A percentile compares a stretch with the other conserved stretches of the same genome.
Evolutionary conservation across 2,888 invertebrate genomes (phyloP).

Genomic region (Taphrorychus bicolor): DNA sequence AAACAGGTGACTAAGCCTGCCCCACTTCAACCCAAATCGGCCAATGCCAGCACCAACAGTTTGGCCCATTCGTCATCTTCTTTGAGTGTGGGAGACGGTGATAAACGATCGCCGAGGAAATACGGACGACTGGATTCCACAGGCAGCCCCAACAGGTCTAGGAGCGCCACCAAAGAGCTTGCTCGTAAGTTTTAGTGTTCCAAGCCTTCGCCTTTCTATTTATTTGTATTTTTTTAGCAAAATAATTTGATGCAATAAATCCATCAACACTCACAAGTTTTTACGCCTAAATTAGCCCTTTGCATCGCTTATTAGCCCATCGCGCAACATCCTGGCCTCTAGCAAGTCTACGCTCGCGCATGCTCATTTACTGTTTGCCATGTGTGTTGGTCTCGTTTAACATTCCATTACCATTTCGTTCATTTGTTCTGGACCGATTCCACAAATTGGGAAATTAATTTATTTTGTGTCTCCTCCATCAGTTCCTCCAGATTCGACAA

Average conservation of each 20-base stretch:
- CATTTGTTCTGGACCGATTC: not conserved
- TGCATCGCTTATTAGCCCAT: slow-evolving; percentile 1
- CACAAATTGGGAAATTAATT: not conserved
- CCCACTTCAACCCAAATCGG: slow-evolving; percentile 53
- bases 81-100: slow-evolving; percentile 59
- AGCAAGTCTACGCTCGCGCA: slow-evolving; percentile 4
- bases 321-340: not conserved
- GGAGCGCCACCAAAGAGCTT: slow-evolving; percentile 89
- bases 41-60: slow-evolving; percentile 50
- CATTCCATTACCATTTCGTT: slow-evolving; percentile 43
- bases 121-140: slow-evolving; percentile 77
- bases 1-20: slow-evolving; percentile 61
- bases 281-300: not conserved
- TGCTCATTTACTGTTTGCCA: not conserved
- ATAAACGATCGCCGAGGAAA: slow-evolving; percentile 66
- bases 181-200: slow-evolving; percentile 64
- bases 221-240: slow-evolving; percentile 4
- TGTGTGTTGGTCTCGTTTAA: not conserved
- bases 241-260: not conserved
- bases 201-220: not conserved
- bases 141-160: slow-evolving; percentile 84
- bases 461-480: not conserved
- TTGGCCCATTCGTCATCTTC: slow-evolving; percentile 60
- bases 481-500: slow-evolving; percentile 88
- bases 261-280: not conserved